Percentiles rank a stretch among this genome's conserved stretches.
Conservation (phyloP, 2,113 vertebrate species). For the Toxotes jaculatrix region DNA sequence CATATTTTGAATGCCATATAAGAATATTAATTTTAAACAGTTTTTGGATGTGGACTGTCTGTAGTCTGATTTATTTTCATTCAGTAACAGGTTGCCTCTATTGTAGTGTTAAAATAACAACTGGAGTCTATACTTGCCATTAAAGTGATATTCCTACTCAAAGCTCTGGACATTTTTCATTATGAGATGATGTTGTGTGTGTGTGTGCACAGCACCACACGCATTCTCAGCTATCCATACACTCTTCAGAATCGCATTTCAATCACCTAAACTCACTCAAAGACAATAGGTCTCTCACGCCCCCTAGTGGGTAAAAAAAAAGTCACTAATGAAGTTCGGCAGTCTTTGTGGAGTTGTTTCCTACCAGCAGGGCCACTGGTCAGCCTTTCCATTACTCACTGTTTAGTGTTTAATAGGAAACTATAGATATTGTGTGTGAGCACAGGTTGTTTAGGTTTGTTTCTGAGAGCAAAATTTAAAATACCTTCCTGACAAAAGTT, state of each 20-base stretch:
- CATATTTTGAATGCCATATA: neutral
- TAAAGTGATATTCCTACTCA: neutral
- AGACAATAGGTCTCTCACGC: neutral
- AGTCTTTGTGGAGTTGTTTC: too few species aligned
- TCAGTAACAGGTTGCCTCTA: neutral
- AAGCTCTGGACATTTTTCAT: neutral
- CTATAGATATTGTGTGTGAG: too few species aligned
- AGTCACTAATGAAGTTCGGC: neutral
- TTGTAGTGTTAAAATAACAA: neutral
- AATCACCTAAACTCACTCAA: neutral
- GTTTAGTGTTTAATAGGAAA: neutral
- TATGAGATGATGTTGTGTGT: neutral
- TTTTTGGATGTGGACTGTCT: neutral
- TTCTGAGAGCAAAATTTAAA: neutral
- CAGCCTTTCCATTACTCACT: neutral
- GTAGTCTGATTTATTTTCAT: neutral
- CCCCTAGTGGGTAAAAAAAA: conserved; percentile 32
- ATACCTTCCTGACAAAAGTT: neutral
- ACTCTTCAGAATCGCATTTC: too few species aligned
- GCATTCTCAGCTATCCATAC: too few species aligned
- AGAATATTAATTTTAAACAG: neutral
- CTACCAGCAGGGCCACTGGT: neutral
- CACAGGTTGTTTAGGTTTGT: neutral
- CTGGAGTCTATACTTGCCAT: neutral
- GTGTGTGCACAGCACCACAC: too few species aligned